A percentile compares a stretch with the other conserved stretches of the same genome.
Conservation (phyloP, 1,140 invertebrate genomes). For the Hyles vespertilio region DNA sequence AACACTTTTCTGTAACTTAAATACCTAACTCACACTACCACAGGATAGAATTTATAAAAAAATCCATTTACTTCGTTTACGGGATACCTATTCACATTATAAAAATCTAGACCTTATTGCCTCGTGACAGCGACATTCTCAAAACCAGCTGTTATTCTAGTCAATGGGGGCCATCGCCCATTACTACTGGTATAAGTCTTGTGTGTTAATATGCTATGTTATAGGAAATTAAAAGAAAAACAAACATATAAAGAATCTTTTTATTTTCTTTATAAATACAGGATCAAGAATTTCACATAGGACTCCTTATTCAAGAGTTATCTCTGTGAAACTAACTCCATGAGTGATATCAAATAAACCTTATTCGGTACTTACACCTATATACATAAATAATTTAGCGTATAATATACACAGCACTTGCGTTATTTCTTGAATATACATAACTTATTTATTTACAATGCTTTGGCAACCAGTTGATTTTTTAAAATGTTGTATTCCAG, state of each 20-base stretch:
- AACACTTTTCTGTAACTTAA: no score
- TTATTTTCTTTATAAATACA: conserved; percentile 55
- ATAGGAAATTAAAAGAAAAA: no score
- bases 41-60: no score
- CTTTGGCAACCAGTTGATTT: background rate
- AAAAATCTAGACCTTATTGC: no score
- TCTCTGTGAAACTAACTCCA: conserved; percentile 34
- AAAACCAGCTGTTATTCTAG: no score
- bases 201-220: no score
- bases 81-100: no score
- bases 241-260: conserved; percentile 45
- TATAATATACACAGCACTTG: conserved; percentile 57
- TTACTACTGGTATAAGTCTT: no score
- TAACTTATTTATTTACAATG: conserved; percentile 6
- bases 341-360: conserved; percentile 41
- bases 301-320: conserved; percentile 40
- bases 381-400: conserved; percentile 66
- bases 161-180: no score
- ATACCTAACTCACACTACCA: no score
- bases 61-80: no score
- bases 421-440: conserved; percentile 11
- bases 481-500: background rate
- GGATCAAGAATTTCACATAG: conserved; percentile 43
- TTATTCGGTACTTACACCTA: conserved; percentile 43
- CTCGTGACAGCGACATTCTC: no score